Evolutionary conservation across 2,113 vertebrate species (phyloP).

Genomic region (Prolemur simus): DNA sequence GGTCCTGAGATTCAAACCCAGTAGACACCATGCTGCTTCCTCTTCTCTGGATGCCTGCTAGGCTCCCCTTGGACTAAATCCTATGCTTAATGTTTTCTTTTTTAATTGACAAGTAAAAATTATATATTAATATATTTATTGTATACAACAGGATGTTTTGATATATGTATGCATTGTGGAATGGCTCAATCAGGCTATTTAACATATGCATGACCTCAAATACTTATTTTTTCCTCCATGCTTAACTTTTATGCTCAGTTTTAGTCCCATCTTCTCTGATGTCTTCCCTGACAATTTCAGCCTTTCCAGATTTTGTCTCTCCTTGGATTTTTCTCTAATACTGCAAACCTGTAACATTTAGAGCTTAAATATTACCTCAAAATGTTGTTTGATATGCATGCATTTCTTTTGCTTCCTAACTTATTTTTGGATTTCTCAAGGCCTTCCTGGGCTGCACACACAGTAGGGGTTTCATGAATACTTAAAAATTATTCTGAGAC

Average conservation of each 20-base stretch:
- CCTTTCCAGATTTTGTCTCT: background rate
- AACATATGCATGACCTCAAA: background rate
- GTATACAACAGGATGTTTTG: background rate
- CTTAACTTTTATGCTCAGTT: background rate
- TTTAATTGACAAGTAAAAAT: background rate
- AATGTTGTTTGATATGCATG: background rate
- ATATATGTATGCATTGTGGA: background rate
- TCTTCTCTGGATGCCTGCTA: background rate
- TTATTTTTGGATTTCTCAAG: slow-evolving; percentile 3
- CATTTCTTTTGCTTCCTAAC: background rate
- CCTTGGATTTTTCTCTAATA: background rate
- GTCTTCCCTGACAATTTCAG: background rate
- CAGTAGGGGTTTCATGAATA: background rate
- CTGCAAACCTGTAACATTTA: background rate
- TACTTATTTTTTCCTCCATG: background rate
- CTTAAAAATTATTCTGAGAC: background rate
- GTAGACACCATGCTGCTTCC: background rate
- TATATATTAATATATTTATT: background rate
- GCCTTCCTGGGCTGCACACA: background rate
- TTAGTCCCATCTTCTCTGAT: background rate
- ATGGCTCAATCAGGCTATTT: background rate
- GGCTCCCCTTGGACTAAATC: background rate
- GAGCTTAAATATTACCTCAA: background rate
- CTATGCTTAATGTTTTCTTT: background rate
- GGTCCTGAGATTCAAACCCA: background rate